These are phyloP conservation scores for Thalpophila matura DNA, from an alignment of 2,888 invertebrate genomes.

Conservation along the genomic window DNA sequence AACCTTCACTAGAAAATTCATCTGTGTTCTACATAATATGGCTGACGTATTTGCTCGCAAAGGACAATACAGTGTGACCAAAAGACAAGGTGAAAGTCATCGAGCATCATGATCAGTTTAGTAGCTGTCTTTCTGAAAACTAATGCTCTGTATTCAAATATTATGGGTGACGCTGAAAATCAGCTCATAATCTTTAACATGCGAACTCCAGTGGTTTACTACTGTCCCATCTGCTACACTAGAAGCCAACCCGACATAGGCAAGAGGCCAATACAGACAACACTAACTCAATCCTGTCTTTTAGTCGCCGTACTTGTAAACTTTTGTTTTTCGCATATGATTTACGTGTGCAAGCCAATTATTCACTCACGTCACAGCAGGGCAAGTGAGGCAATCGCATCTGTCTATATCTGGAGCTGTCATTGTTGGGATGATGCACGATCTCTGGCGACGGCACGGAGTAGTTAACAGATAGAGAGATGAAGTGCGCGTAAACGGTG, in stretches of 20 bases:
- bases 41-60: background rate
- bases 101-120: conserved; percentile 5
- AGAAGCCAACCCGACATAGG: background rate
- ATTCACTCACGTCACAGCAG: conserved; percentile 59
- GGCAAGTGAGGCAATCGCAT: conserved; percentile 63
- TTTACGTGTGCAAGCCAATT: conserved; percentile 62
- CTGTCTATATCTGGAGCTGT: conserved; percentile 76
- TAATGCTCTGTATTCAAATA: background rate
- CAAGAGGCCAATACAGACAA: conserved; percentile 16
- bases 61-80: background rate
- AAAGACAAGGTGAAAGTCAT: too few relatives aligned
- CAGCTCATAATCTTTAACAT: conserved; percentile 11
- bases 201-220: conserved; percentile 21
- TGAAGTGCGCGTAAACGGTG: background rate
- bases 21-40: conserved; percentile 18
- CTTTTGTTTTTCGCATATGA: conserved; percentile 49
- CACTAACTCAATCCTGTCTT: conserved; percentile 28
- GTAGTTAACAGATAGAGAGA: conserved; percentile 21
- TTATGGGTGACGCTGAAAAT: conserved; percentile 17
- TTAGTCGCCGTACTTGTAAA: conserved; percentile 18
- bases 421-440: conserved; percentile 78
- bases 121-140: conserved; percentile 4
- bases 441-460: conserved; percentile 38
- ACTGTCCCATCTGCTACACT: conserved; percentile 5
- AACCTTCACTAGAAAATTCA: conserved; percentile 18